These are phyloP conservation scores for Chionomys nivalis DNA, from an alignment of 2,113 vertebrate genomes.

Conservation along the genomic window DNA sequence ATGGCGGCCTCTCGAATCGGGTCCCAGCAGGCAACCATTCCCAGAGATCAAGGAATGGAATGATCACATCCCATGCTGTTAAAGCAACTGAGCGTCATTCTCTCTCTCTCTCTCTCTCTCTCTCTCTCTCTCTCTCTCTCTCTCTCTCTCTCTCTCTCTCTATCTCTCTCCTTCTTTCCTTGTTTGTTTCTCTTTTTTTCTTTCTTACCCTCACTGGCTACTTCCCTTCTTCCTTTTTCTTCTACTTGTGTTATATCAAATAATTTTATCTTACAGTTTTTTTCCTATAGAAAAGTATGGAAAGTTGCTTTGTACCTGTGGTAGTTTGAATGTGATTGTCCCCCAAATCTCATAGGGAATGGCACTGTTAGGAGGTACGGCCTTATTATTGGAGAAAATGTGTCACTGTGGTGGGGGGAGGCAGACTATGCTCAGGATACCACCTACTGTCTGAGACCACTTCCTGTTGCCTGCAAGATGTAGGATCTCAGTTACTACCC, in stretches of 20 bases:
- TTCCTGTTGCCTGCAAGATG: not conserved
- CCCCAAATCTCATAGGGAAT: not conserved
- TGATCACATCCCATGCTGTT: not conserved
- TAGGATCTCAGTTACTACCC: not conserved
- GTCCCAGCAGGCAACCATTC: too few relatives aligned
- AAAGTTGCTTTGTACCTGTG: not conserved
- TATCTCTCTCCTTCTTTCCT: fast-evolving
- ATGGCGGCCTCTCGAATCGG: too few relatives aligned
- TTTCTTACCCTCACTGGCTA: fast-evolving
- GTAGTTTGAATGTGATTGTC: not conserved
- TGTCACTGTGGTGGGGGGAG: not conserved
- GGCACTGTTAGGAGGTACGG: not conserved
- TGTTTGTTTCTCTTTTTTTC: not conserved
- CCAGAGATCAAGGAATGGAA: not conserved
- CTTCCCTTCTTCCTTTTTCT: not conserved
- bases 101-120: not conserved
- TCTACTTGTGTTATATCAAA: not conserved
- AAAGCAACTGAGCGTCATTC: not conserved
- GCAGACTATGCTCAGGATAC: not conserved
- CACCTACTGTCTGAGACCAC: not conserved
- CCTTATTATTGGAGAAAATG: not conserved
- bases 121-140: not conserved
- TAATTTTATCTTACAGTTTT: not conserved
- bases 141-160: too few relatives aligned
- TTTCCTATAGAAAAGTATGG: not conserved